Base-by-base conservation (phyloP, 2,113 vertebrate genomes). In the Heptranchias perlo region DNA sequence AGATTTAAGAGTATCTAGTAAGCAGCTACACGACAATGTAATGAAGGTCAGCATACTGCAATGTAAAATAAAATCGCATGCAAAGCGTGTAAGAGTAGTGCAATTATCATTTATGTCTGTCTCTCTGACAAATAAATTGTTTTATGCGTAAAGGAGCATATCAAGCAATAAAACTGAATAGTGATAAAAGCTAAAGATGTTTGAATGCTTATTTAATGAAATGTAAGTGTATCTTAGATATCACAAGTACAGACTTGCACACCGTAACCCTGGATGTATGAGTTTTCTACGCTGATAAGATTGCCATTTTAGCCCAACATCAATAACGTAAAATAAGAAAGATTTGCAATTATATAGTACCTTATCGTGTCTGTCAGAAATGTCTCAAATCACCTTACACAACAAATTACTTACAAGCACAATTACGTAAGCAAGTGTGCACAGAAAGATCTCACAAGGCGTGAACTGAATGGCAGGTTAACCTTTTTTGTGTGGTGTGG, bases 1-100 rank as follows among this genome's bases (percentile, higher is more conserved):
- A 39, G 93, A 87, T 76, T 96, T 28, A 96, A 96, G 96, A 96
- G 28, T 61, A 94, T 61, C 89, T 96, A 96, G 95, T 96, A 96
- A 65, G 0, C 18, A 96, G 95, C 82, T 87, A 54, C 21, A 84
- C 96, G 91, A 96, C 35, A 69, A 44, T 96, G 21, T 82, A 95
- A 84, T 93, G 96, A 97, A 96, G 58, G 95, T 96, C 64, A 35
- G 84, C 96, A 91, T 73, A 91, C n/a, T n/a, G 14, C 67, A 96
- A 96, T 87, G 65, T 96, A 96, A 96, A 69, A 18, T 69, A 49
- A 96, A 23, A 96, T 95, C 64, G 78, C 35, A 95, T 96, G 94
- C 94, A 96, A 96, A 96, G 96, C 54, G 92, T 39, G 69, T 47
- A n/a, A 18, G 78, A 78, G 3, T 8, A 69, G 23, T 86, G 1